Evolutionary conservation across 2,797 vertebrate genomes (phyloP), one percentile per base, ranked within the genome.

Genomic region (Cossypha caffra): DNA sequence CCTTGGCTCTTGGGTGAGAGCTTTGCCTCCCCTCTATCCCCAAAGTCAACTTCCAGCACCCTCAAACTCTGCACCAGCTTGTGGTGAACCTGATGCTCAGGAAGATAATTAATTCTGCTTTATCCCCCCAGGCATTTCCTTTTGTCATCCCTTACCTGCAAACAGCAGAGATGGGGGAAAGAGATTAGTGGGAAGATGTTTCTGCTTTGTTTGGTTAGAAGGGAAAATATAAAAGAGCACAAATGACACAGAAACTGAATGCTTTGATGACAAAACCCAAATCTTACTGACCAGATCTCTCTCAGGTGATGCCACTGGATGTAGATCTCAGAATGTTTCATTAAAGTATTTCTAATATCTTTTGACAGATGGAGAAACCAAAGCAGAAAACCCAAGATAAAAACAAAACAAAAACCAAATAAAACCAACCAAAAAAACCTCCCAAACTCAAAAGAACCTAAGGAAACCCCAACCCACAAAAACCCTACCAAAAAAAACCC

Each of bases 361-460:
- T 88, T 42, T 42, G 29, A n/a, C 7, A 63, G 35, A 47, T 10
- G 31, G 25, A 69, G 37, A 86, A 74, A 63, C 1, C 7, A 80
- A 35, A 35, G 37, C 25, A 57, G 33, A 71, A 86, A 67, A 2
- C 9, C 4, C 1, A 9, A 55, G n/a, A 24, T 16, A 13, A 54
- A 16, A 29, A 23, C 13, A 16, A 38, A 64, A 10, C 10, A 54
- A 24, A 54, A 20, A 31, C 9, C 12, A 45, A 33, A 45, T 13
- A 33, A 52, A 68, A 40, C 16, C n/a, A 64, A 43, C 4, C 2
- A 33, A 16, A 50, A 31, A 16, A 9, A 0, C 1, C 5, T 2
- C 10, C 7, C 29, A 64, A 31, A 47, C 38, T 51, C 45, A n/a
- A 61, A 37, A 13, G 2, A 43, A 28, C 16, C 5, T 35, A 23